Evolutionary conservation across 2,797 vertebrate species (phyloP).

Genomic region (Iguana delicatissima): DNA sequence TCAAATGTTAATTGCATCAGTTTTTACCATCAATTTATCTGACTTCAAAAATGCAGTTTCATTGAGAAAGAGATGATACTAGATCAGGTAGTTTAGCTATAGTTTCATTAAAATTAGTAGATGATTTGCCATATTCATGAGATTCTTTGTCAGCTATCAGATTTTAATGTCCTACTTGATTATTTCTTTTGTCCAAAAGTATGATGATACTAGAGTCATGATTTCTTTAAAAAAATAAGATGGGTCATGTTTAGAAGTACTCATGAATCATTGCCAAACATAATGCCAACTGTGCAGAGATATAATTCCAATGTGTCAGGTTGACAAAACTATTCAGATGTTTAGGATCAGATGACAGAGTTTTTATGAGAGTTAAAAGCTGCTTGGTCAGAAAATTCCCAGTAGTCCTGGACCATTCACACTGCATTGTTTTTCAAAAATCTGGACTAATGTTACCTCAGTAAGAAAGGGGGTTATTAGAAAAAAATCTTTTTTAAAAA

Average conservation of each 20-base stretch:
- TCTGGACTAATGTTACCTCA: constrained; percentile 33
- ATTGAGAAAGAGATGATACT: rapidly evolving
- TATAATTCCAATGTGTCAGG: not conserved
- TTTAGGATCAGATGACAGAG: not conserved
- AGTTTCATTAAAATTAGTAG: constrained; percentile 59
- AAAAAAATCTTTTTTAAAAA: constrained; percentile 73
- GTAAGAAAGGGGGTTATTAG: constrained; percentile 61
- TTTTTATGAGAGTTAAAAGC: not conserved
- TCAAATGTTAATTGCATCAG: constrained; percentile 56
- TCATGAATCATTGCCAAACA: not conserved
- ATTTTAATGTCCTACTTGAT: not conserved
- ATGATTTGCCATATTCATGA: constrained; percentile 26
- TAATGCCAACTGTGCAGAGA: not conserved
- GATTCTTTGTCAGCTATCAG: constrained; percentile 46
- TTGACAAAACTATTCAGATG: not conserved
- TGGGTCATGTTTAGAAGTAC: not conserved
- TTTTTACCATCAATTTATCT: constrained; percentile 61
- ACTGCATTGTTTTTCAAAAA: constrained; percentile 13
- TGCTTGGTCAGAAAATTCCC: not conserved
- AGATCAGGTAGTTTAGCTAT: not conserved
- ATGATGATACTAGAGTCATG: not conserved
- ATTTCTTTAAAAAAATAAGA: not conserved
- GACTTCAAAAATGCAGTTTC: constrained; percentile 51
- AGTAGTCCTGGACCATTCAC: constrained; percentile 28
- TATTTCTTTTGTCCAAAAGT: not conserved